Evolutionary conservation across 2,113 vertebrate species (phyloP), one percentile per base, ranked within the genome.

Genomic region (Oxygymnocypris stewartii): DNA sequence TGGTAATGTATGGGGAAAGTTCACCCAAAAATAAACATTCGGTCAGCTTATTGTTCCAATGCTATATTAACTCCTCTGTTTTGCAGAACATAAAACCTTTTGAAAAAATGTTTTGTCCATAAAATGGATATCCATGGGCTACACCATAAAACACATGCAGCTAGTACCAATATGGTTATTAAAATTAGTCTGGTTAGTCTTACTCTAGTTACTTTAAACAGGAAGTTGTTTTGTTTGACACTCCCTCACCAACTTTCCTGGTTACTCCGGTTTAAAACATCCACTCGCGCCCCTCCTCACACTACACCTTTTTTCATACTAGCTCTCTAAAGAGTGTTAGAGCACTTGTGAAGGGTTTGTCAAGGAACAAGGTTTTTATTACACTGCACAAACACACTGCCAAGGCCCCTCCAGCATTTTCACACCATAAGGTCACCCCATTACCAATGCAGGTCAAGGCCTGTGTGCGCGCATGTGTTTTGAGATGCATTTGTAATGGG

Each of bases 381-480:
- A 57, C 40, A 44, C 85, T 81, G 37, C 44, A 63, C 61, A 63
- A 49, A 83, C 47, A 73, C 57, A 31, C 16, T 78, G 49, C 31
- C 77, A 80, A 69, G 57, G 57, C 75, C 35, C 31, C 28, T 79
- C 63, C 20, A 49, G 16, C 47, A 77, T 69, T 54, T 51, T 69
- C 51, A 81, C 76, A 63, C 47, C 37, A 76, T 61, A 75, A 65
- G 47, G 23, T 85, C 82, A 63, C 57, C 9, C 44, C 44, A 54
- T 67, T 75, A 76, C 40, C 28, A 23, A 86, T 51, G 42, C 69
- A 49, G 85, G 79, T 86, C 78, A 80, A 73, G 61, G 49, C 51
- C 28, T 59, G 65, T 49, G 57, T 20, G 63, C 42, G 84, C 57
- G 65, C 35, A 35, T 71, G 44, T 57, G 28, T 51, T 61, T 40